Conservation (phyloP, 1,140 invertebrate genomes). For the Trachelipus rathkii region DNA sequence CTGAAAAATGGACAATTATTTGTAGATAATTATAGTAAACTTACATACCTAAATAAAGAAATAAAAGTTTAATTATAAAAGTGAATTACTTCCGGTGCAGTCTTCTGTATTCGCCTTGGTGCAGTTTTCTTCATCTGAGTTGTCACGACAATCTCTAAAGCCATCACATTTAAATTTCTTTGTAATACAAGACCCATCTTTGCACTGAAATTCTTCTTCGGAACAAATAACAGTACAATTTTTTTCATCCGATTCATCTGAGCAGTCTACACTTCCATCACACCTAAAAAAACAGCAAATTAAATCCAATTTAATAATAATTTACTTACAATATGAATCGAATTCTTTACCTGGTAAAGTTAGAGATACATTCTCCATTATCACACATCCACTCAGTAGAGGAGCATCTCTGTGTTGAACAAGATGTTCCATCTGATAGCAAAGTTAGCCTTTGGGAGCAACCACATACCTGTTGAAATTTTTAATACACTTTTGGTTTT, state of each 20-base stretch:
- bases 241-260: not conserved
- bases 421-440: not conserved
- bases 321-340: no score
- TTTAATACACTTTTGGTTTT: not conserved
- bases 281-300: not conserved
- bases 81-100: not conserved
- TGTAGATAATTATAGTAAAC: not conserved
- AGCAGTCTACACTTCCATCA: not conserved
- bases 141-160: constrained; percentile 27
- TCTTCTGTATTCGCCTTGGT: not conserved
- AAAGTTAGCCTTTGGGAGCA: not conserved
- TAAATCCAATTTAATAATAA: no score
- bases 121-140: constrained; percentile 24
- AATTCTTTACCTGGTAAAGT: no score
- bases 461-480: not conserved
- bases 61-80: not conserved
- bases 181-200: constrained; percentile 20
- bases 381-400: not conserved
- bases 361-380: not conserved
- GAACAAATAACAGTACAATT: not conserved
- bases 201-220: constrained; percentile 19
- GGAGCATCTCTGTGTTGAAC: not conserved
- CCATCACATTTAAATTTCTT: constrained; percentile 31
- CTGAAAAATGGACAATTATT: not conserved
- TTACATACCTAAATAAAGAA: not conserved